These are phyloP conservation scores for Dryocosmus kuriphilus DNA, from an alignment of 2,888 invertebrate genomes.

Conservation along the genomic window DNA sequence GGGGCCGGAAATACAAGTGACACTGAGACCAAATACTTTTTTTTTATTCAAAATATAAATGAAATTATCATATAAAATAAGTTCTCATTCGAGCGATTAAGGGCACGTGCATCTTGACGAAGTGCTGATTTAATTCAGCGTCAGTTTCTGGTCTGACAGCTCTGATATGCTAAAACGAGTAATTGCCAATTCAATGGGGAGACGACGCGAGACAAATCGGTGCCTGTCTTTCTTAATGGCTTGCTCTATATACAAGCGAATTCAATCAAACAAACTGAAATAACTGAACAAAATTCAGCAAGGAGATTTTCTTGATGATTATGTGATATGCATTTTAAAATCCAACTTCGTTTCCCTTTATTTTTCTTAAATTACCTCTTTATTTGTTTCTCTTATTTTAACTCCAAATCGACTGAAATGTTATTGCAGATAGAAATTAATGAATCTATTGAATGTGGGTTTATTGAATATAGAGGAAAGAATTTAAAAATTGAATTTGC, in stretches of 20 bases:
- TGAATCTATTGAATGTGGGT: too few species aligned
- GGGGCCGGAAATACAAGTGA: too few species aligned
- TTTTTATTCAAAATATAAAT: not conserved
- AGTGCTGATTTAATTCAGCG: slow-evolving; percentile 28
- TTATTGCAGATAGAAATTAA: too few species aligned
- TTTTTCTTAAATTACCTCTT: not conserved
- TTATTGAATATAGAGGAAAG: too few species aligned
- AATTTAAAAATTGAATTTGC: too few species aligned
- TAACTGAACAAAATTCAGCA: not conserved
- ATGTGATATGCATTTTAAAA: not conserved
- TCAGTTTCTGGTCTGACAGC: slow-evolving; percentile 25
- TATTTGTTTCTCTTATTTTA: not conserved
- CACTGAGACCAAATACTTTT: too few species aligned
- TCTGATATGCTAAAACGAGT: slow-evolving; percentile 35
- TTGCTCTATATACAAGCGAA: not conserved
- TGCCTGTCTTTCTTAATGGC: not conserved
- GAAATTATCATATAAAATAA: not conserved
- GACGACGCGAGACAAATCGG: slow-evolving; percentile 10
- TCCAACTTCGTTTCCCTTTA: not conserved
- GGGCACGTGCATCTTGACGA: slow-evolving; percentile 24
- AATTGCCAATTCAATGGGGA: slow-evolving; percentile 35
- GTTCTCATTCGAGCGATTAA: slow-evolving; percentile 9
- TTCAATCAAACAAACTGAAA: slow-evolving; percentile 7
- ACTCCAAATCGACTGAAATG: not conserved
- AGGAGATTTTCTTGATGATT: not conserved